A percentile compares a stretch with the other conserved stretches of the same genome.
Evolutionary conservation across 2,797 vertebrate species (phyloP).

Genomic region (Spinus pinus): DNA sequence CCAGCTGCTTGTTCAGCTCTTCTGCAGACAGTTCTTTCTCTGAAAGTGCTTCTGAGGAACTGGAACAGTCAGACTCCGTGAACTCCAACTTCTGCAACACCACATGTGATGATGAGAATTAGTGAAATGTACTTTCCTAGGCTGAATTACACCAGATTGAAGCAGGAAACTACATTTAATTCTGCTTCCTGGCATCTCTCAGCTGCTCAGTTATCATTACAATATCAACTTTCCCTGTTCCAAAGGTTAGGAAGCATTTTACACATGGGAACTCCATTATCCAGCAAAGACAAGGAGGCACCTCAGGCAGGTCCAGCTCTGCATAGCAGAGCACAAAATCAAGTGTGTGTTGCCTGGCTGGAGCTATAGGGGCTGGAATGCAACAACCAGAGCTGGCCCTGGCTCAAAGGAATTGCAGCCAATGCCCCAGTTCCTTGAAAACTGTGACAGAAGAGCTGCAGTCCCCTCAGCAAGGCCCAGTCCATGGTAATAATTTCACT

Average conservation of each 20-base stretch:
- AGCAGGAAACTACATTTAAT: not conserved
- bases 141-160: not conserved
- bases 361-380: not conserved
- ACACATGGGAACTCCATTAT: not conserved
- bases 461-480: not conserved
- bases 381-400: not conserved
- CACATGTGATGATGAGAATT: not conserved
- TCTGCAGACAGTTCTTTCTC: slow-evolving; percentile 83
- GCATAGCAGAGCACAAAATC: not conserved
- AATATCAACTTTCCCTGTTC: not conserved
- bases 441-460: not conserved
- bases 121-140: not conserved
- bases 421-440: not conserved
- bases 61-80: slow-evolving; percentile 75
- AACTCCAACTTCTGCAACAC: slow-evolving; percentile 91
- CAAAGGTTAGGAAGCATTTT: not conserved
- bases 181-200: not conserved
- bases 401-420: not conserved
- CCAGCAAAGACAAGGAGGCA: not conserved
- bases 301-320: not conserved
- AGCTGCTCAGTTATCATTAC: not conserved
- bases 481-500: not conserved
- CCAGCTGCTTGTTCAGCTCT: slow-evolving; percentile 87
- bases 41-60: slow-evolving; percentile 81
- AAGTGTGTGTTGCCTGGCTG: not conserved